Base-by-base conservation (phyloP, 2,888 invertebrate species). In the Pachydiplax longipennis region DNA sequence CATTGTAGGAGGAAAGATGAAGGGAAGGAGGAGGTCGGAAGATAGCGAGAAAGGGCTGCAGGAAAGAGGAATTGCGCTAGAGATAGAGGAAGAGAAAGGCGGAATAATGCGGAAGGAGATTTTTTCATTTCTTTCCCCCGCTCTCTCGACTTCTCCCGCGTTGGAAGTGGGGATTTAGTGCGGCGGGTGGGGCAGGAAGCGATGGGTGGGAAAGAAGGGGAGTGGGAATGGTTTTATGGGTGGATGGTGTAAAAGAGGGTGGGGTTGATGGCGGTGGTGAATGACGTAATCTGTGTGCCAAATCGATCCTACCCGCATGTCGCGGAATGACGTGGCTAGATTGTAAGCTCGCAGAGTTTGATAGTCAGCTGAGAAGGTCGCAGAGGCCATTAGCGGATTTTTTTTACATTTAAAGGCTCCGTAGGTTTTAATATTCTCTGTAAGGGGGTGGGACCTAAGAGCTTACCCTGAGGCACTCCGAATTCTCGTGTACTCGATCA, bases 321-420 rank as follows among this genome's bases (percentile, higher is more conserved):
- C 65, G 87, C n/a, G 87, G 87, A 87, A 61, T 87, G 87, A 65
- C 87, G 82, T 48, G 82, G 82, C 82, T 82, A 82, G 82, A 87
- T 87, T 87, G 61, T 87, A 40, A 61, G 87, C 87, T 35, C 35
- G 87, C 22, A 31, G 73, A 73, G 87, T 58, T 65, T 87, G 87
- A 87, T 87, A 87, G 35, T 87, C 87, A 61, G 87, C 65, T 58
- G 31, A 40, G 87, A 37, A 31, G 87, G 40, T 37, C 87, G 87
- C 25, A 35, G 83, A 31, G 83, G 81, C 44, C 40, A 73, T 73
- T 73, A 73, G 73, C 25, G 73, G 31, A 73, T 73, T 25, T 73
- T n/a, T 73, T 73, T 73, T 73, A 31, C 31, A 73, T 73, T 73
- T 73, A 73, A 31, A 73, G 31, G 31, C 13, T 73, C 73, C 25